Percentiles rank a stretch among this genome's conserved stretches.
phyloP scores from a whole-genome alignment of 2,113 vertebrate genomes.

The Phasianus colchicus region DNA sequence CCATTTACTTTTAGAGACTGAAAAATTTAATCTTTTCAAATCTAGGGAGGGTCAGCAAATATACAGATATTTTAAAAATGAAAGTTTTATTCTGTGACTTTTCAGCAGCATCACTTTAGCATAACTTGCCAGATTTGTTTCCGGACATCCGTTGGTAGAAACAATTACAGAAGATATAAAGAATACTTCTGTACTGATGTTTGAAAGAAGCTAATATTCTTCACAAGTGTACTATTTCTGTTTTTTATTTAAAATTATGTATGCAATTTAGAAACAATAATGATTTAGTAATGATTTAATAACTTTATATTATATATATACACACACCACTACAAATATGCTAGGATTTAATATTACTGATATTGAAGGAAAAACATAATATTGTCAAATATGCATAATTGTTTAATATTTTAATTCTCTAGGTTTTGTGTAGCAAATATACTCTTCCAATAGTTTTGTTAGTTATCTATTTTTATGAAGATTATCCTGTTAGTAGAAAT shows the following conservation, averaged over 20 bases:
- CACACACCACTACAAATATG: neutral
- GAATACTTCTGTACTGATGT: neutral
- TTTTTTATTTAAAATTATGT: neutral
- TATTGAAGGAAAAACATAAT: neutral
- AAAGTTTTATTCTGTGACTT: neutral
- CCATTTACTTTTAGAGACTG: neutral
- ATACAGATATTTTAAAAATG: neutral
- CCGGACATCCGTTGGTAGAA: neutral
- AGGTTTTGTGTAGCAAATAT: neutral
- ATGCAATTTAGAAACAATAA: neutral
- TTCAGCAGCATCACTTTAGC: neutral
- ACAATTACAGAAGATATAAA: neutral
- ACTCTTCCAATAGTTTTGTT: neutral
- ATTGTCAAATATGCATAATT: neutral
- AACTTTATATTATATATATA: too few species aligned
- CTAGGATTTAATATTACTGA: neutral
- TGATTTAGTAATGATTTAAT: neutral
- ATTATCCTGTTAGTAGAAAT: neutral
- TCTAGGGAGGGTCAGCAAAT: neutral
- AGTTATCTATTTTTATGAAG: neutral
- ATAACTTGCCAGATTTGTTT: neutral
- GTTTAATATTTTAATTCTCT: neutral
- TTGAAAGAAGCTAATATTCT: neutral
- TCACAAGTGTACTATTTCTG: neutral
- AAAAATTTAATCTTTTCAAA: neutral